These are phyloP conservation scores for Dreissena polymorpha DNA, from an alignment of 1,140 invertebrate genomes.

Conservation along the genomic window DNA sequence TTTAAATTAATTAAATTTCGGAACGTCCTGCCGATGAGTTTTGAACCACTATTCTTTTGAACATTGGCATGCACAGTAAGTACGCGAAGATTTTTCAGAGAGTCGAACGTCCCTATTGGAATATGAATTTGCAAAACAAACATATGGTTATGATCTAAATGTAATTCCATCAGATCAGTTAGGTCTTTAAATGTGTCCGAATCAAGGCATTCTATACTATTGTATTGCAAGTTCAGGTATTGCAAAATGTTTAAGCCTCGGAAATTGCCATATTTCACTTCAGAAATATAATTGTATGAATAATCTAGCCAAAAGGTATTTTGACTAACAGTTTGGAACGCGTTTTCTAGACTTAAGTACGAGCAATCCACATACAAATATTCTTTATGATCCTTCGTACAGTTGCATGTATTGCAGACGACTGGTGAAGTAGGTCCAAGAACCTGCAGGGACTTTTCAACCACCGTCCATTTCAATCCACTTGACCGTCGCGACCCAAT, in stretches of 20 bases:
- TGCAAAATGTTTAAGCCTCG: constrained; percentile 5
- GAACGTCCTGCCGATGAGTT: background rate
- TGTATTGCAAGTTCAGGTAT: constrained; percentile 14
- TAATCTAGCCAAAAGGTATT: no score
- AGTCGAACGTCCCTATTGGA: constrained; percentile 27
- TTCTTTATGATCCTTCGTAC: no score
- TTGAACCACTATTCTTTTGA: background rate
- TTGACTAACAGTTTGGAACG: no score
- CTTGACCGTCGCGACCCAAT: no score
- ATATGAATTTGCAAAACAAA: background rate
- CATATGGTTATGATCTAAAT: background rate
- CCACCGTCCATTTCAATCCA: no score
- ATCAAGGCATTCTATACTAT: constrained; percentile 21
- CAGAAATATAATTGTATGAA: background rate
- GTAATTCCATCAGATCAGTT: background rate
- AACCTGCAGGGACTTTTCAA: no score
- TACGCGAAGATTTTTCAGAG: background rate
- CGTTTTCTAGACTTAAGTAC: no score
- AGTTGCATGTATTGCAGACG: no score
- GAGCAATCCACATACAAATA: no score
- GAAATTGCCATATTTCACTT: background rate
- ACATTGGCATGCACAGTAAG: constrained; percentile 8
- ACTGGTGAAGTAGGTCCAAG: no score
- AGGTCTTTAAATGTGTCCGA: constrained; percentile 16
- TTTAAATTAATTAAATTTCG: constrained; percentile 1